phyloP scores from a whole-genome alignment of 2,797 vertebrate genomes.

The Trachops cirrhosus region DNA sequence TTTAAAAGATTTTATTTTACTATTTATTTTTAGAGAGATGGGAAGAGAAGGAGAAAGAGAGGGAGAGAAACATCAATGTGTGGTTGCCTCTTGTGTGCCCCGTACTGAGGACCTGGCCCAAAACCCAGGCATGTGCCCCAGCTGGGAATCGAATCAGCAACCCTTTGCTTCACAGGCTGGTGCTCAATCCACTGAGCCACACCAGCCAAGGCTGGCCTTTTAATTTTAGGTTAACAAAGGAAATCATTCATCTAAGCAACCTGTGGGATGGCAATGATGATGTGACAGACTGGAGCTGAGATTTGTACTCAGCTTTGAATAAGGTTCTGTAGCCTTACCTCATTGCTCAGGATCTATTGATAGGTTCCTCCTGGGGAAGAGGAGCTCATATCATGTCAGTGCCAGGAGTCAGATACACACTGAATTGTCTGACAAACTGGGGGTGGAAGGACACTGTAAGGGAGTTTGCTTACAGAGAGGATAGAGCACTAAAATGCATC shows the following conservation, averaged over 20 bases:
- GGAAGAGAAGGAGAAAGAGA: too few relatives aligned
- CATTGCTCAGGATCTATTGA: background rate
- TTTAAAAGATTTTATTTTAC: too few relatives aligned
- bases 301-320: background rate
- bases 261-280: background rate
- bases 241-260: background rate
- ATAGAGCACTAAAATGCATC: background rate
- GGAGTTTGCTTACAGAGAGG: background rate
- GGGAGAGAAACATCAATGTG: too few relatives aligned
- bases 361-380: background rate
- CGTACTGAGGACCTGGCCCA: too few relatives aligned
- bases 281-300: background rate
- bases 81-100: too few relatives aligned
- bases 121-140: too few relatives aligned
- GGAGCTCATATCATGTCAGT: background rate
- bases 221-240: background rate
- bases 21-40: too few relatives aligned
- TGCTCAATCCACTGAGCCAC: too few relatives aligned
- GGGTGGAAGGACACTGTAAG: background rate
- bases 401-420: background rate
- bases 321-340: background rate
- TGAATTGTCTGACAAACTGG: background rate
- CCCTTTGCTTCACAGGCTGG: too few relatives aligned
- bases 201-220: background rate
- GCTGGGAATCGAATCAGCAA: too few relatives aligned